Evolutionary conservation across 2,113 vertebrate species (phyloP).

Genomic region (Cygnus atratus): DNA sequence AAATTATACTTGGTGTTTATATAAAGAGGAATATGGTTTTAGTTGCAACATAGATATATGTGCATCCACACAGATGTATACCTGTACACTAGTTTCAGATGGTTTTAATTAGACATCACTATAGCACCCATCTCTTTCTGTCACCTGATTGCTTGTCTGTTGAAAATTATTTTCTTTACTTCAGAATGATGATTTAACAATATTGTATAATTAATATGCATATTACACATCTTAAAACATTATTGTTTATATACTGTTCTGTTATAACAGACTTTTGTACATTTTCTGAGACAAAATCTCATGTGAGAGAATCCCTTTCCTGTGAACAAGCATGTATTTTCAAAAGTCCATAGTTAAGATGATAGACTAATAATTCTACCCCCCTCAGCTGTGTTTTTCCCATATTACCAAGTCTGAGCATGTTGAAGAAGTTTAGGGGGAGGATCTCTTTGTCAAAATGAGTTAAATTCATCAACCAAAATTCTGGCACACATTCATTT

Average conservation of each 20-base stretch:
- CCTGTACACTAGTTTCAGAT: not conserved
- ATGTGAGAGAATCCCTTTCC: not conserved
- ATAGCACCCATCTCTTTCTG: not conserved
- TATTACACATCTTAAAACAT: not conserved
- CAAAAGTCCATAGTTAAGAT: slow-evolving; percentile 21
- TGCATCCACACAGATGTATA: not conserved
- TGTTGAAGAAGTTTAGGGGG: not conserved
- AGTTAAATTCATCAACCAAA: not conserved
- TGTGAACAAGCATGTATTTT: not conserved
- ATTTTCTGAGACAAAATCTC: not conserved
- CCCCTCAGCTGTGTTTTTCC: not conserved
- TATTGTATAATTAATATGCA: not conserved
- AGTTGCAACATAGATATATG: not conserved
- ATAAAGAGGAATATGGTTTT: not conserved
- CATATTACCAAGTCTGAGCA: not conserved
- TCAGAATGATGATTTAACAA: not conserved
- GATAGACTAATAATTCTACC: not conserved
- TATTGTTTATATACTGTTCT: not conserved
- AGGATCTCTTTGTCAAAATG: not conserved
- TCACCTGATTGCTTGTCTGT: not conserved
- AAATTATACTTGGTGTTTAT: not conserved
- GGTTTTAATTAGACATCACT: not conserved
- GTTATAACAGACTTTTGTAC: not conserved
- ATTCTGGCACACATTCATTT: not conserved
- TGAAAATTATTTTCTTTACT: not conserved